Conservation (phyloP, 2,797 vertebrate genomes). For the Gadopsis marmoratus region DNA sequence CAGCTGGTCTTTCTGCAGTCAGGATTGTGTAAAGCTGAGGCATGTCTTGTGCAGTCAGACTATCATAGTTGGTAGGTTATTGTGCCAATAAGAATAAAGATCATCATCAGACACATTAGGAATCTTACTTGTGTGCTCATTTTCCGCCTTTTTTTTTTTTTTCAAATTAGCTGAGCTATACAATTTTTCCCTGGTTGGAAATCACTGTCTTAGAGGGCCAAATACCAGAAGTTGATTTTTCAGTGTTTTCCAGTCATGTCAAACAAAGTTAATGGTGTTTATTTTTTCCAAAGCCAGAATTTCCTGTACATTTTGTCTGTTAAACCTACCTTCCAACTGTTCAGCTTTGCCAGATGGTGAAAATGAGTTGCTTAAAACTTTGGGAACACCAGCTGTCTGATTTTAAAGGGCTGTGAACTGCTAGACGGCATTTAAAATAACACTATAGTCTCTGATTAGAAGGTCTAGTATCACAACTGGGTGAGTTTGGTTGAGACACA, state of each 20-base stretch:
- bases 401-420: conserved; percentile 6
- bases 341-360: not conserved
- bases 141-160: too few relatives aligned
- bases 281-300: conserved; percentile 12
- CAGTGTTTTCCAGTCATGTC: conserved; percentile 18
- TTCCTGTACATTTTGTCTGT: not conserved
- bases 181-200: too few relatives aligned
- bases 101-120: too few relatives aligned
- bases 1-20: too few relatives aligned
- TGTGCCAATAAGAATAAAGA: too few relatives aligned
- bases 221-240: conserved; percentile 24
- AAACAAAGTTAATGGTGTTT: conserved; percentile 10
- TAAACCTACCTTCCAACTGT: not conserved
- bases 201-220: not conserved
- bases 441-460: conserved; percentile 12
- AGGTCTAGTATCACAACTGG: conserved; percentile 22
- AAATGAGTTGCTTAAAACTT: conserved; percentile 9
- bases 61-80: too few relatives aligned
- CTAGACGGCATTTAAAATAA: conserved; percentile 34
- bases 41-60: too few relatives aligned
- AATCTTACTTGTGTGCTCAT: too few relatives aligned
- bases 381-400: conserved; percentile 11
- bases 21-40: too few relatives aligned
- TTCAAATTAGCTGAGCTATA: too few relatives aligned
- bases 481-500: conserved; percentile 26